phyloP scores from a whole-genome alignment of 2,888 invertebrate genomes.

The Drosophila cognata region DNA sequence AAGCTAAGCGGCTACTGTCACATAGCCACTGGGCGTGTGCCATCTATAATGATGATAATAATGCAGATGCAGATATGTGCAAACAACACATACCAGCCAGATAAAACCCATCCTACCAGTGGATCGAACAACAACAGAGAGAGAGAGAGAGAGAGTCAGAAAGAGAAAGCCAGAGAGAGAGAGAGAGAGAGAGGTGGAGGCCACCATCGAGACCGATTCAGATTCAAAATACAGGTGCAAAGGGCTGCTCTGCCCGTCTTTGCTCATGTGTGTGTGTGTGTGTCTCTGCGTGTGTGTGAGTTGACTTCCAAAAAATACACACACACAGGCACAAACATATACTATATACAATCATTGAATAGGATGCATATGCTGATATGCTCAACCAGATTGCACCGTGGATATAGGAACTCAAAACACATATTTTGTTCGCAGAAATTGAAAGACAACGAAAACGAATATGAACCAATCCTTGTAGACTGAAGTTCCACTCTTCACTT shows the following conservation, averaged over 20 bases:
- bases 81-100: conserved; percentile 34
- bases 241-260: conserved; percentile 34
- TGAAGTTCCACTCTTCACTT: not conserved
- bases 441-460: not conserved
- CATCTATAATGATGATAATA: conserved; percentile 78
- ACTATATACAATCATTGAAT: conserved; percentile 13
- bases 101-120: conserved; percentile 33
- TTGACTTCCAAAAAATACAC: conserved; percentile 44
- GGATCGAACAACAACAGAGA: not conserved
- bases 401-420: not conserved
- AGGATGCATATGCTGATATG: conserved; percentile 16
- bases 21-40: conserved; percentile 71
- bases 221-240: conserved; percentile 52
- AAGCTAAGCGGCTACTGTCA: conserved; percentile 79
- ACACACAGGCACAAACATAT: conserved; percentile 14
- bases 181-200: not conserved
- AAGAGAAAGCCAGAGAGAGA: not conserved
- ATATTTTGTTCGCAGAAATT: not conserved
- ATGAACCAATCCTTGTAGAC: not conserved
- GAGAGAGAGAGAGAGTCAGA: not conserved
- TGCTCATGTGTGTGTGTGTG: conserved; percentile 11
- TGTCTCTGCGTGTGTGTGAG: conserved; percentile 15
- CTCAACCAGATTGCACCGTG: conserved; percentile 7
- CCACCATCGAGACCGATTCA: not conserved
- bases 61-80: conserved; percentile 66